Conservation (phyloP, 2,797 vertebrate genomes). For the Tapirus indicus region DNA sequence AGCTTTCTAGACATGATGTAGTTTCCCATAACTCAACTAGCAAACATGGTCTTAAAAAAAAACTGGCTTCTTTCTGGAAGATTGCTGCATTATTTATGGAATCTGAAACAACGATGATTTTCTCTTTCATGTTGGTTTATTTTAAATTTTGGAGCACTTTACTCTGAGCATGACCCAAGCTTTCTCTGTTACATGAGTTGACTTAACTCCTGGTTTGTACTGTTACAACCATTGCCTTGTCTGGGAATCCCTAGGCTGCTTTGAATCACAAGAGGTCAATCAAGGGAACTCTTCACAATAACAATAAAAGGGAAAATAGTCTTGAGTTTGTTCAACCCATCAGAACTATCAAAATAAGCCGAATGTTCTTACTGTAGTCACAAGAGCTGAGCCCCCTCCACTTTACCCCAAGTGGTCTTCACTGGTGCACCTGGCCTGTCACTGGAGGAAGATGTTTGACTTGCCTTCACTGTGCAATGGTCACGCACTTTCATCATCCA, state of each 20-base stretch:
- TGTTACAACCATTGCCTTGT: background rate
- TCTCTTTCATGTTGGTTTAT: slow-evolving; percentile 42
- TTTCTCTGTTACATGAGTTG: background rate
- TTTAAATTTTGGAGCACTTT: slow-evolving; percentile 60
- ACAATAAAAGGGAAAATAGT: background rate
- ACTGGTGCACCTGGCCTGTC: background rate
- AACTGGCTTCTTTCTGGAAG: slow-evolving; percentile 46
- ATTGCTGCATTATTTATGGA: slow-evolving; percentile 67
- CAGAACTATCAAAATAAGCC: background rate
- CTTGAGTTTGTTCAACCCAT: background rate
- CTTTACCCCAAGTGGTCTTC: background rate
- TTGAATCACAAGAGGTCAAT: slow-evolving; percentile 12
- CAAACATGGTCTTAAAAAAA: slow-evolving; percentile 68
- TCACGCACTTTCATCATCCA: background rate
- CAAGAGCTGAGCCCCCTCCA: background rate
- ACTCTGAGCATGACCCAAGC: background rate
- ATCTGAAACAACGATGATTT: slow-evolving; percentile 34
- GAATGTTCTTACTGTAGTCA: background rate
- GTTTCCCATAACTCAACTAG: slow-evolving; percentile 47
- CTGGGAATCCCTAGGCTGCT: background rate
- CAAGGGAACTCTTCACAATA: background rate
- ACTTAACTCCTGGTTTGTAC: background rate
- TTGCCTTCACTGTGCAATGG: background rate
- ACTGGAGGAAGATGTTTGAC: background rate
- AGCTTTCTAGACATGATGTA: background rate